Evolutionary conservation across 2,888 invertebrate species (phyloP), one percentile per base, ranked within the genome.

Genomic region (Eristalinus sepulchralis): DNA sequence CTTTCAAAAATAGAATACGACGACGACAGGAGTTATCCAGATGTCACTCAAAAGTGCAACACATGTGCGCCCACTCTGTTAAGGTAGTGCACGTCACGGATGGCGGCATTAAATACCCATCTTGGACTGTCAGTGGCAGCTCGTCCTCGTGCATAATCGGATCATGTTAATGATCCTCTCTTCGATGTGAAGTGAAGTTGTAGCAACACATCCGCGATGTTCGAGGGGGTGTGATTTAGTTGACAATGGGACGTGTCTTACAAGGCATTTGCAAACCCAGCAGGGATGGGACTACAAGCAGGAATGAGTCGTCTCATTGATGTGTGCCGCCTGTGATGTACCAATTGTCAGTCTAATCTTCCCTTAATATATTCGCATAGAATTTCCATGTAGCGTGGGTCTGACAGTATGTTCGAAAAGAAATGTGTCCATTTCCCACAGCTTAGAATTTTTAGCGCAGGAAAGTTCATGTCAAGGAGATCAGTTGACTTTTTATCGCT

Each of bases 21-120:
- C 63, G 66, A 66, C 66, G 70, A 75, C 76, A 70, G 82, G 76
- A 76, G 70, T 71, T 71, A 47, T 71, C 82, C 82, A 82, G 82
- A 82, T 82, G 82, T 59, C 70, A 75, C 39, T 82, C 22, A 60
- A 53, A 59, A 76, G 57, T 71, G 64, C 70, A 71, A 64, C 76
- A 82, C 39, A 60, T 82, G 82, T 71, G 59, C 53, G 57, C 62
- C 22, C 57, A 27, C 57, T 24, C 39, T 11, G 39, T 33, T 68
- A 31, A n/a, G 67, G 70, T 39, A 66, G 62, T 36, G 27, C 64
- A 20, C 24, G 47, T 13, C 78, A 64, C 55, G 31, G 13, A 17
- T 8, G 39, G 31, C 11, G 39, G 20, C 31, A 71, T 24, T 47
- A 62, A 68, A 39, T 71, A 62, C 17, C 55, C 67, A 53, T 67